Conservation (phyloP, 92 coral and sea anemone genomes). For the Bergia puertoricense region DNA sequence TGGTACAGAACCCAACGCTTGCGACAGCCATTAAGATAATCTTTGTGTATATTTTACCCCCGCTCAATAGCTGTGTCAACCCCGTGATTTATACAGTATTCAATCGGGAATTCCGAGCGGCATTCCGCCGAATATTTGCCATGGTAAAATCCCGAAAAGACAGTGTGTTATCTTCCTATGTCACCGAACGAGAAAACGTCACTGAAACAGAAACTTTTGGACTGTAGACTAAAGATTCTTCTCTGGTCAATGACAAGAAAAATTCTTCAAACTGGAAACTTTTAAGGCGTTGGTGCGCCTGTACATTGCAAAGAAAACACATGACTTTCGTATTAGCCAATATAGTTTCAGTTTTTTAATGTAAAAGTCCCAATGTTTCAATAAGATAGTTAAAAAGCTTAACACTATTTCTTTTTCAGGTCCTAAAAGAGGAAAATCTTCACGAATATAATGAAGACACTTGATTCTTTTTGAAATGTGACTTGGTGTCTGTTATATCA, state of each 20-base stretch:
- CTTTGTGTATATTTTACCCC: conserved; percentile 37
- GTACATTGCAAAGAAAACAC: not conserved
- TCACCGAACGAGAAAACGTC: conserved; percentile 2
- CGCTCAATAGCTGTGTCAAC: conserved; percentile 40
- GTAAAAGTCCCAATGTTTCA: not conserved
- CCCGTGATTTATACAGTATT: conserved; percentile 33
- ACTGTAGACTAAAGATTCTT: not conserved
- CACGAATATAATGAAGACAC: not conserved
- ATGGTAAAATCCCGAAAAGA: conserved; percentile 15
- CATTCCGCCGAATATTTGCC: conserved; percentile 37
- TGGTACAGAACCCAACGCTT: conserved; percentile 10
- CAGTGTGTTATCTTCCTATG: not conserved
- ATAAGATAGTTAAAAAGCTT: too few relatives aligned
- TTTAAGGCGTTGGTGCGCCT: not conserved
- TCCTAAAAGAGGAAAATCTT: too few relatives aligned
- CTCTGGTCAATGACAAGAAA: not conserved
- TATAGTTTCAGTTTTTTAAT: not conserved
- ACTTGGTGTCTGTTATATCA: not conserved
- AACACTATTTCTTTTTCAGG: too few relatives aligned
- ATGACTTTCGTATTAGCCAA: not conserved
- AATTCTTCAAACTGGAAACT: not conserved
- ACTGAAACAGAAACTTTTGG: conserved; percentile 43
- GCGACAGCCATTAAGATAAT: conserved; percentile 28
- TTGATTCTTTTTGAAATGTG: not conserved
- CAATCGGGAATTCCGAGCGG: conserved; percentile 34